A percentile compares a stretch with the other conserved stretches of the same genome.
phyloP scores from a whole-genome alignment of 1,140 invertebrate genomes.

The Sesamia nonagrioides region DNA sequence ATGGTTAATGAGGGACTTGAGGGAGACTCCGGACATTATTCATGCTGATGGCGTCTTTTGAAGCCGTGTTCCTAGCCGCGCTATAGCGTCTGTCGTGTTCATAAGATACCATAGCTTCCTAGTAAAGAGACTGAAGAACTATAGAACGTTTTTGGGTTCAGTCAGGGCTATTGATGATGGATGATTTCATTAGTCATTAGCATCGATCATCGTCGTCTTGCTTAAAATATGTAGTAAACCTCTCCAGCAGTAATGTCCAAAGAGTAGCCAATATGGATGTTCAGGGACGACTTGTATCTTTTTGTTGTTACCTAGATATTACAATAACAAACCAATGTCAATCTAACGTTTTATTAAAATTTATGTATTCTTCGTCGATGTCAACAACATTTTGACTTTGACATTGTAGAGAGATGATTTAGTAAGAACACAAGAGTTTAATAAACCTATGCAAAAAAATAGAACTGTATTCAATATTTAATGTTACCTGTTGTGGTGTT shows the following conservation, averaged over 20 bases:
- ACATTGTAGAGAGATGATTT: not conserved
- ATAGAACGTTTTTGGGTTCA: not conserved
- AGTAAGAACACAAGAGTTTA: not conserved
- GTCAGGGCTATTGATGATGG: too few relatives aligned
- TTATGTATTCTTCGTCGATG: not conserved
- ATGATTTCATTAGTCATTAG: too few relatives aligned
- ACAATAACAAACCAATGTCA: too few relatives aligned
- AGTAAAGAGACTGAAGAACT: not conserved
- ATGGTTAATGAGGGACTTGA: conserved; percentile 6
- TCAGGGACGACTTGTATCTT: too few relatives aligned
- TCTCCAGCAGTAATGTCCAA: too few relatives aligned
- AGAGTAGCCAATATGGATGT: too few relatives aligned
- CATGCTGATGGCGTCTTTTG: not conserved
- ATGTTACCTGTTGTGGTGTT: too few relatives aligned
- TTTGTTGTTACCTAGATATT: too few relatives aligned
- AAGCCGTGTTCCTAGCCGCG: not conserved
- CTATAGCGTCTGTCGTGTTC: not conserved
- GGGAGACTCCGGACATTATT: not conserved
- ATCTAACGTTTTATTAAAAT: too few relatives aligned
- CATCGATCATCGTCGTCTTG: too few relatives aligned
- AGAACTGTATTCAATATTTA: not conserved
- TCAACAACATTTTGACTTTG: not conserved
- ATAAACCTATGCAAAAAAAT: not conserved
- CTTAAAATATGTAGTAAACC: too few relatives aligned
- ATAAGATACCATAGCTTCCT: not conserved